These are phyloP conservation scores for Melanostoma scalare DNA, from an alignment of 2,888 invertebrate genomes.

Conservation along the genomic window DNA sequence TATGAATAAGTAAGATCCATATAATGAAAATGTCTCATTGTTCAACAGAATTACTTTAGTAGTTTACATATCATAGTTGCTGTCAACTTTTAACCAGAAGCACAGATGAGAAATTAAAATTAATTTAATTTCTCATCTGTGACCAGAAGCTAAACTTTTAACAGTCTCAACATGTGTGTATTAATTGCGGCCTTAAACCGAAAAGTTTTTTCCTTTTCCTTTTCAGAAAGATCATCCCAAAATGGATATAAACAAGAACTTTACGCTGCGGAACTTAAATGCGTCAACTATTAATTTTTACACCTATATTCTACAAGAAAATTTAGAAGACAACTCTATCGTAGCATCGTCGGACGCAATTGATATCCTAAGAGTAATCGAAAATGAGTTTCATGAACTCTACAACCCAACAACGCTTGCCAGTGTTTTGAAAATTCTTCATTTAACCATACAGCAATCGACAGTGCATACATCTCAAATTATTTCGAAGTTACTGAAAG, in stretches of 20 bases:
- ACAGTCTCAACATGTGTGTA: too few species aligned
- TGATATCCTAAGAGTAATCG: slow-evolving; percentile 37
- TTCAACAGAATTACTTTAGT: too few species aligned
- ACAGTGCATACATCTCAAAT: not conserved
- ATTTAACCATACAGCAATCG: slow-evolving; percentile 35
- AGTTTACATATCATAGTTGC: too few species aligned
- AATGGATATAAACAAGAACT: slow-evolving; percentile 30
- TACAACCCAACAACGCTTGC: slow-evolving; percentile 13
- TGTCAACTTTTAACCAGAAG: too few species aligned
- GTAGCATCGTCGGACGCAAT: not conserved
- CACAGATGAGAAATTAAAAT: too few species aligned
- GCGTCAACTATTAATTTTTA: slow-evolving; percentile 31
- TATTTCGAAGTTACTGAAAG: slow-evolving; percentile 11
- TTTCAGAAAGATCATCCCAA: slow-evolving; percentile 3
- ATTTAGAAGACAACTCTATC: not conserved
- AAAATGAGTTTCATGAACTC: slow-evolving; percentile 45
- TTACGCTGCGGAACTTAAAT: slow-evolving; percentile 23
- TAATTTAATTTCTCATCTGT: too few species aligned
- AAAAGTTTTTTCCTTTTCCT: not conserved
- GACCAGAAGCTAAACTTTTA: too few species aligned
- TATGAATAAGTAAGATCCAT: too few species aligned
- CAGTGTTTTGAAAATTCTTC: slow-evolving; percentile 12
- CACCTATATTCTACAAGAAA: slow-evolving; percentile 31
- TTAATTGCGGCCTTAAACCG: not conserved
- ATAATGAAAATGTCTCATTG: too few species aligned